Evolutionary conservation across 2,113 vertebrate species (phyloP).

Genomic region (Heterochromis multidens): DNA sequence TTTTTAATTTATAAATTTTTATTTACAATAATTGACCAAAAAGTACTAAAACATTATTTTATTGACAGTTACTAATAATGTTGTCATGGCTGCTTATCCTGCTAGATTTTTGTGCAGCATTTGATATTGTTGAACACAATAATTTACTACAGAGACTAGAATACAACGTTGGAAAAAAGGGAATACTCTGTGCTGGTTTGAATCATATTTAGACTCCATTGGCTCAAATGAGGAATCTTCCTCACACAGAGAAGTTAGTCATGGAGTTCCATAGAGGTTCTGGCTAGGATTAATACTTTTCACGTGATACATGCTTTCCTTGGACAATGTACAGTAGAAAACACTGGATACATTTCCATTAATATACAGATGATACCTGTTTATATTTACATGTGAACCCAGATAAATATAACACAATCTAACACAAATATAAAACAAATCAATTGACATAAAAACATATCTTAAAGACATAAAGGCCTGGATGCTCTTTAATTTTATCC

Average conservation of each 20-base stretch:
- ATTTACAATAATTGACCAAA: background rate
- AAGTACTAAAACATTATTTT: background rate
- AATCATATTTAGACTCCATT: background rate
- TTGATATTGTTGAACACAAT: background rate
- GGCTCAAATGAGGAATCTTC: background rate
- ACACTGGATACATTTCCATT: background rate
- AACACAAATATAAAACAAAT: background rate
- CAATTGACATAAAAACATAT: background rate
- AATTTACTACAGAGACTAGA: background rate
- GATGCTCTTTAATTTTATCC: background rate
- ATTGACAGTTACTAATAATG: accelerated
- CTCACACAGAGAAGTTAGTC: background rate
- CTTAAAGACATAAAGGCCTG: background rate
- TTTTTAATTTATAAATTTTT: background rate
- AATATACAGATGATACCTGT: no score
- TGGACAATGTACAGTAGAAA: background rate
- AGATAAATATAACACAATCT: background rate
- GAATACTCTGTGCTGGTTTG: no score
- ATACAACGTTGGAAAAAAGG: background rate
- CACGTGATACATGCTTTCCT: no score
- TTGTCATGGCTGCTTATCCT: background rate
- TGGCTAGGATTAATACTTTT: no score
- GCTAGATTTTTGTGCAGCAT: background rate
- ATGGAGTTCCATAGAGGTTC: no score
- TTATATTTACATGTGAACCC: background rate